These are phyloP conservation scores for Ranitomeya variabilis DNA, from an alignment of 2,113 vertebrate species.

Conservation along the genomic window DNA sequence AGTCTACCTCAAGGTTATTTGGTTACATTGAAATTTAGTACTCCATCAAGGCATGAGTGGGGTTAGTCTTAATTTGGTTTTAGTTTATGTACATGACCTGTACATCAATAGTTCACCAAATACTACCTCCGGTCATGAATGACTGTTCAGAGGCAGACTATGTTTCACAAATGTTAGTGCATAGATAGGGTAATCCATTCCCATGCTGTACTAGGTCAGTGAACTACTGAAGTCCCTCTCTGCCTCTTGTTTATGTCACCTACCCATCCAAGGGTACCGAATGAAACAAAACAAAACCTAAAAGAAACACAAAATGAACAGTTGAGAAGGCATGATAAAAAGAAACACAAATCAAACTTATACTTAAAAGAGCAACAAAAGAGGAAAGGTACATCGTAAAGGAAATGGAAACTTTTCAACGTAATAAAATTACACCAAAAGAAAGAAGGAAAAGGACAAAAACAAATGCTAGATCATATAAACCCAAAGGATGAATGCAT, in stretches of 20 bases:
- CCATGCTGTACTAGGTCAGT: conserved; percentile 57
- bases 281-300: conserved; percentile 98
- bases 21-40: conserved; percentile 24
- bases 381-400: conserved; percentile 32
- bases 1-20: conserved; percentile 53
- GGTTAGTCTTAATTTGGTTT: conserved; percentile 64
- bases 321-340: conserved; percentile 75
- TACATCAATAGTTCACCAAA: conserved; percentile 64
- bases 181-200: conserved; percentile 48
- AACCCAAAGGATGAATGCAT: neutral
- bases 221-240: conserved; percentile 71
- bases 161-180: conserved; percentile 33
- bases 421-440: conserved; percentile 53
- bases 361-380: conserved; percentile 63
- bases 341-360: conserved; percentile 65
- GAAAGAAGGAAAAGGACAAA: conserved; percentile 59
- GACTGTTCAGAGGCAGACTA: conserved; percentile 48
- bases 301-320: conserved; percentile 87
- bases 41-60: conserved; percentile 48
- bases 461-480: neutral
- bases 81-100: conserved; percentile 64
- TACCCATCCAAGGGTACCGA: conserved; percentile 91
- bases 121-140: conserved; percentile 66
- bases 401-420: conserved; percentile 63
- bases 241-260: conserved; percentile 77